Base-by-base conservation (phyloP, 2,888 invertebrate species). In the Trissonchulus latispiculum region DNA sequence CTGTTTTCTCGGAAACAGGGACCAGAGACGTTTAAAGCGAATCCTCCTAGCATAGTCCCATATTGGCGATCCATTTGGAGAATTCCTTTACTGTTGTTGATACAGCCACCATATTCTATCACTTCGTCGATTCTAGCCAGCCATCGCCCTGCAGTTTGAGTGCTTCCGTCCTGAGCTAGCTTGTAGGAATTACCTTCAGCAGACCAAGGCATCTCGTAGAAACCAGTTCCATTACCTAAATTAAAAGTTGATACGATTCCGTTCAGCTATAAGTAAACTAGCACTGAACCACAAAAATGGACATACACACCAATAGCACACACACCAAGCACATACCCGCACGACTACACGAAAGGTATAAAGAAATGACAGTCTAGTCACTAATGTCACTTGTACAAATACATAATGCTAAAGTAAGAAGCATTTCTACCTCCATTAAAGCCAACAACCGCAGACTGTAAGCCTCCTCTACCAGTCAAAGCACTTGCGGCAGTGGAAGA, bases 21-120 rank as follows among this genome's bases (percentile, higher is more conserved):
- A 0, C 96, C 96, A 0, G 95, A 94, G 75, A 97, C 91, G 82
- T 96, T 95, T 37, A 97, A 92, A 73, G 95, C 89, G 0, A 93
- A 93, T 0, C 96, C 96, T 2, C 97, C 97, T 77, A 96, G 86
- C 95, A 97, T 95, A 83, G 93, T 93, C 1, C 36, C 72, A 28
- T 74, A 75, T 1, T 48, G 62, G 2, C 37, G 74, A 61, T 73
- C 64, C 64, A 64, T 37, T 59, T 73, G 74, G n/a, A 74, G 72
- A 2, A 74, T 32, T 18, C 74, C 74, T 69, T 33, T 68, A 33
- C 69, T 68, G n/a, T 33, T 31, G 62, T 86, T 85, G 69, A 83
- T 84, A 83, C 95, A 95, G 48, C 91, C 92, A 68, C 95, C 95
- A 81, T 91, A 88, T 82, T 94, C 88, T 81, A 95, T 92, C 81